Conservation (phyloP, 1,140 invertebrate genomes). For the Pseudomyrmex flavicornis region DNA sequence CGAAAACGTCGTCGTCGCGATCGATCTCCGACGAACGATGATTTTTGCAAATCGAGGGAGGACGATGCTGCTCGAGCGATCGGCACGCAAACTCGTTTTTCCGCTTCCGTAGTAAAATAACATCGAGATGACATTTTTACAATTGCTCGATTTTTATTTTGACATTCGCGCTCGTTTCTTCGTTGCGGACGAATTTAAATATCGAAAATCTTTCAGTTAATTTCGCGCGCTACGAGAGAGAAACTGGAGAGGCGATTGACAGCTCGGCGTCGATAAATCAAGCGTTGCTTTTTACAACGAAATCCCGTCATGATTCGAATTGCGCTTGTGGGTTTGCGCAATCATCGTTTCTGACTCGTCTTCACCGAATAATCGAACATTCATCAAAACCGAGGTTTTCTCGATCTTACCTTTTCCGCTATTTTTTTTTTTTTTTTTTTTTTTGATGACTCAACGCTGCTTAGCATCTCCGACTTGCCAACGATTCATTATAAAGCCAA, state of each 20-base stretch:
- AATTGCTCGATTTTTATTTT: neutral
- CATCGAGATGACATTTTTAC: too few relatives aligned
- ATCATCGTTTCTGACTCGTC: neutral
- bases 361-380: neutral
- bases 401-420: neutral
- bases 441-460: conserved; percentile 32
- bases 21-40: neutral
- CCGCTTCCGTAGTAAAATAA: too few relatives aligned
- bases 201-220: neutral
- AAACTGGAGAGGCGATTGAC: neutral
- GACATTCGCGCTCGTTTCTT: neutral
- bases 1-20: neutral
- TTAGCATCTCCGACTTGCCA: conserved; percentile 46
- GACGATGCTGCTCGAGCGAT: too few relatives aligned
- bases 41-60: neutral
- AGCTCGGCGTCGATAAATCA: conserved; percentile 2
- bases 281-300: neutral
- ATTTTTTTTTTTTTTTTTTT: neutral
- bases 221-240: neutral
- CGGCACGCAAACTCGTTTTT: too few relatives aligned
- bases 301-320: conserved; percentile 9
- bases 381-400: conserved; percentile 25
- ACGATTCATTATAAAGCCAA: conserved; percentile 45
- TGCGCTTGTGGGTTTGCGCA: neutral
- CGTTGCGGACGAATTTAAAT: neutral